Percentiles rank a stretch among this genome's conserved stretches.
These are phyloP conservation scores for Drosophila incognita DNA, from an alignment of 2,888 invertebrate species.

Conservation along the genomic window DNA sequence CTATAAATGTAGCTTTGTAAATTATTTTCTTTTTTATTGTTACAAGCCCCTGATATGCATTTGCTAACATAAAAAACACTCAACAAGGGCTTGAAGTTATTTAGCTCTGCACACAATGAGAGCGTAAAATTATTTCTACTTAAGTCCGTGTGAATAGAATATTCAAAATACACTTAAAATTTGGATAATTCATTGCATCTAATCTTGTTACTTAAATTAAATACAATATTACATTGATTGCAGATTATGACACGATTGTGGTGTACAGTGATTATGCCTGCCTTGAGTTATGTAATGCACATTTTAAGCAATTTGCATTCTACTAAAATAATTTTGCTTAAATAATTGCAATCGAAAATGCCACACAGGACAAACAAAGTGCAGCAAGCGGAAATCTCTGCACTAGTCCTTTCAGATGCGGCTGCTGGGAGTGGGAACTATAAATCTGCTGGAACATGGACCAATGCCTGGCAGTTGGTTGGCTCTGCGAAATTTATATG, in stretches of 20 bases:
- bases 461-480: conserved; percentile 67
- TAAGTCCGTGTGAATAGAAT: neutral
- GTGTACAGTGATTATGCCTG: neutral
- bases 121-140: neutral
- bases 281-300: conserved; percentile 22
- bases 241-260: neutral
- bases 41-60: neutral
- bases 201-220: neutral
- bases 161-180: neutral
- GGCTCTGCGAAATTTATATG: conserved; percentile 69
- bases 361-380: conserved; percentile 41
- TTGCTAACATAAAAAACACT: neutral
- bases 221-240: neutral
- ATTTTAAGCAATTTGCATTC: conserved; percentile 41
- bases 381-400: conserved; percentile 34
- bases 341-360: conserved; percentile 54
- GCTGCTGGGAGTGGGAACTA: conserved; percentile 35
- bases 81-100: neutral
- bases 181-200: neutral
- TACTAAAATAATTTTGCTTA: conserved; percentile 45
- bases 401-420: neutral
- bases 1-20: neutral
- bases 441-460: conserved; percentile 68
- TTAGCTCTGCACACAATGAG: neutral
- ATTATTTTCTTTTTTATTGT: neutral